Conservation (phyloP, 2,797 vertebrate species). For the Ctenosaura bakeri region DNA sequence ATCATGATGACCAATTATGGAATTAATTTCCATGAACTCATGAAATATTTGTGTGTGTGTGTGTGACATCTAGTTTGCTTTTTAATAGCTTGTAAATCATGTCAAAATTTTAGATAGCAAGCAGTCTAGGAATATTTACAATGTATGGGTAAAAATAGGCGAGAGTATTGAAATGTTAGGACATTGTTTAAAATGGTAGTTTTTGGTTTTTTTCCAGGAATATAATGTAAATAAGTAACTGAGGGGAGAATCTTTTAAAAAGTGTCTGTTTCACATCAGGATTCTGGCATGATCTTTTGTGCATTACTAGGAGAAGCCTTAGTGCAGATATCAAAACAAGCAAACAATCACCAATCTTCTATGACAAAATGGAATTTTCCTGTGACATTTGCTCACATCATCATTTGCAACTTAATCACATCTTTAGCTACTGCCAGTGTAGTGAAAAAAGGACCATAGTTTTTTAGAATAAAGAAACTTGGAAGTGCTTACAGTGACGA, state of each 20-base stretch:
- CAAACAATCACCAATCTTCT: conserved; percentile 29
- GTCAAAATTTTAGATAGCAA: neutral
- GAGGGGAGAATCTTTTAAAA: neutral
- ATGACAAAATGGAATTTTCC: conserved; percentile 9
- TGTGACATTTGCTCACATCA: conserved; percentile 32
- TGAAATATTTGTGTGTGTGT: too few species aligned
- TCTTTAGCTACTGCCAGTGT: neutral
- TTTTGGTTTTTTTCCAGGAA: neutral
- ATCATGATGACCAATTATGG: too few species aligned
- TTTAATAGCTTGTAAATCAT: neutral
- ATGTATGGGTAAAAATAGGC: too few species aligned
- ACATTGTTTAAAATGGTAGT: neutral
- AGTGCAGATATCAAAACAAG: neutral
- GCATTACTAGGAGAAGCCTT: conserved; percentile 12
- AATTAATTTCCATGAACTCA: too few species aligned
- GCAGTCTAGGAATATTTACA: neutral
- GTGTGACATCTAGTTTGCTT: neutral
- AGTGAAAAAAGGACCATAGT: neutral
- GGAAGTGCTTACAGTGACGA: neutral
- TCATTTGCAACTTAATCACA: neutral
- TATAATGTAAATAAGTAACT: neutral
- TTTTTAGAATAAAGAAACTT: neutral
- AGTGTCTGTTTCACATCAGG: neutral
- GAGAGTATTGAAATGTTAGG: too few species aligned
- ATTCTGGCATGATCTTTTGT: conserved; percentile 1